phyloP scores from a whole-genome alignment of 1,140 invertebrate species.

The Ganaspis sp. region DNA sequence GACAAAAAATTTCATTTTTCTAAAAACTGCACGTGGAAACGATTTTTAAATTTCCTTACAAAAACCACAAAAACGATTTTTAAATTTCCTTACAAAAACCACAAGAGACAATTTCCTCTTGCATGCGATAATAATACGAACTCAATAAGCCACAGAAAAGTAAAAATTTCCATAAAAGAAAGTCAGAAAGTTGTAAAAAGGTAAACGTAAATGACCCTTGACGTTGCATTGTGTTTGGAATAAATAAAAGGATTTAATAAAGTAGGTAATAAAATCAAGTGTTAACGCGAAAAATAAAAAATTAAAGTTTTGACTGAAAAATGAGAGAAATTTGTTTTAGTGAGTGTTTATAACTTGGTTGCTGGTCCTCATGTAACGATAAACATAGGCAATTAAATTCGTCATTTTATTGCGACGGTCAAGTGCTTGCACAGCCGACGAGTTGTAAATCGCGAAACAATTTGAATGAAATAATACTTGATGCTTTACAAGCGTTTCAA shows the following conservation, averaged over 20 bases:
- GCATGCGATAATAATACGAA: too few relatives aligned
- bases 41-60: too few relatives aligned
- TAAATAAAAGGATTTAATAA: too few relatives aligned
- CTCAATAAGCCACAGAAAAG: too few relatives aligned
- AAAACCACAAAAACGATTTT: too few relatives aligned
- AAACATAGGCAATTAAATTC: conserved; percentile 35
- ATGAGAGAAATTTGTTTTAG: not conserved
- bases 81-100: too few relatives aligned
- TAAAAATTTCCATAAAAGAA: not conserved
- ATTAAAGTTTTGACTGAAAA: not conserved
- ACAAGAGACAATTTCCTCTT: too few relatives aligned
- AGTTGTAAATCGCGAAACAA: conserved; percentile 31
- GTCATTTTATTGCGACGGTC: conserved; percentile 1
- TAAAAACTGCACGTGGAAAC: too few relatives aligned
- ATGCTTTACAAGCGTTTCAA: conserved; percentile 29
- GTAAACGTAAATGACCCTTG: too few relatives aligned
- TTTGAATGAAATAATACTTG: conserved; percentile 30
- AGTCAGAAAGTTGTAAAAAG: too few relatives aligned
- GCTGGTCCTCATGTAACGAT: not conserved
- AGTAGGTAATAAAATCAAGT: not conserved
- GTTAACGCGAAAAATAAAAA: not conserved
- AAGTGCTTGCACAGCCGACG: not conserved
- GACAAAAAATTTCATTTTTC: too few relatives aligned
- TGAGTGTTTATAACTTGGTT: not conserved
- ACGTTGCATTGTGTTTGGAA: too few relatives aligned